phyloP scores from a whole-genome alignment of 2,888 invertebrate species.

The Physocephala rufipes region DNA sequence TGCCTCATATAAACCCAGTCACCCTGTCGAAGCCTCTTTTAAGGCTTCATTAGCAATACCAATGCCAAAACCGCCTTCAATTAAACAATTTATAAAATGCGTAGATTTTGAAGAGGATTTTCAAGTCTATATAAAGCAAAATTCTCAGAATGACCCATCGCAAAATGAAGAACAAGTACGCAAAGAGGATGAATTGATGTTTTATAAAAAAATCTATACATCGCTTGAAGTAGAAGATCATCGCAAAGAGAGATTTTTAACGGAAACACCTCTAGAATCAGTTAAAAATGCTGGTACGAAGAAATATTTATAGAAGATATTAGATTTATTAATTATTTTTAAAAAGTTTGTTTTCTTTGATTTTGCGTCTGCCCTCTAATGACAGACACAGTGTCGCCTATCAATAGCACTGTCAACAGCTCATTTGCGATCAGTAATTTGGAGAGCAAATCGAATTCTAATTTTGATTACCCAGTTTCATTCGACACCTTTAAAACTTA shows the following conservation, averaged over 20 bases:
- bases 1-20: too few species aligned
- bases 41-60: background rate
- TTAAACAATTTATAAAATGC: slow-evolving; percentile 12
- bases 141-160: background rate
- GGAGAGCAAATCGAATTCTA: background rate
- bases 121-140: background rate
- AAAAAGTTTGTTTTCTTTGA: too few species aligned
- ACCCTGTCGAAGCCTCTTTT: too few species aligned
- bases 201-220: slow-evolving; percentile 26
- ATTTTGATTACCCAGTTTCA: slow-evolving; percentile 18
- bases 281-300: too few species aligned
- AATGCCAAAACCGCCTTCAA: slow-evolving; percentile 9
- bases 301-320: too few species aligned
- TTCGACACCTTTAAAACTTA: slow-evolving; percentile 38
- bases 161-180: background rate
- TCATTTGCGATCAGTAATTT: too few species aligned
- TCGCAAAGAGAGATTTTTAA: slow-evolving; percentile 13
- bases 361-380: too few species aligned
- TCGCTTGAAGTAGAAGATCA: background rate
- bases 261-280: background rate
- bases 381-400: too few species aligned
- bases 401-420: too few species aligned
- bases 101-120: slow-evolving; percentile 18
- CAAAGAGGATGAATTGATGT: background rate
- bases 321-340: too few species aligned